phyloP scores from a whole-genome alignment of 2,888 invertebrate genomes.

The Xestia xanthographa region DNA sequence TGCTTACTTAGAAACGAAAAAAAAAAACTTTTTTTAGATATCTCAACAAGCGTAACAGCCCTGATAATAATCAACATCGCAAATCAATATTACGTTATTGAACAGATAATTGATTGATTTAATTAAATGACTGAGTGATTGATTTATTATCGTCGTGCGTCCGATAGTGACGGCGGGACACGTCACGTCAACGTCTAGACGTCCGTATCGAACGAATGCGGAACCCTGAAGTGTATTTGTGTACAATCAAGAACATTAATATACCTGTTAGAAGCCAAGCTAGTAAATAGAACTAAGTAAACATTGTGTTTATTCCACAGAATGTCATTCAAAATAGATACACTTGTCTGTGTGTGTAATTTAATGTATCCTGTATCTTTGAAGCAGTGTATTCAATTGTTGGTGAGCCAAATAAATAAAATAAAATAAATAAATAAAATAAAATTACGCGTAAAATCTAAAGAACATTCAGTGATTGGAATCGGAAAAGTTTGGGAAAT shows the following conservation, averaged over 20 bases:
- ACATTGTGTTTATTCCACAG: not conserved
- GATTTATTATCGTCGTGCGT: conserved; percentile 64
- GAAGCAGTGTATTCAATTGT: too few relatives aligned
- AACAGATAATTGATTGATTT: conserved; percentile 64
- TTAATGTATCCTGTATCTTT: too few relatives aligned
- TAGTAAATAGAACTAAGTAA: not conserved
- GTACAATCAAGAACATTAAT: conserved; percentile 42
- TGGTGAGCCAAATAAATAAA: too few relatives aligned
- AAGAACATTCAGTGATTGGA: not conserved
- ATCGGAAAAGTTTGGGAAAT: not conserved
- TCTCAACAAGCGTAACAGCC: conserved; percentile 29
- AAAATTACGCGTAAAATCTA: not conserved
- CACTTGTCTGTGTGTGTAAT: too few relatives aligned
- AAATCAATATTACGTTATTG: conserved; percentile 62
- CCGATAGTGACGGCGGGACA: conserved; percentile 60
- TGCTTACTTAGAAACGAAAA: not conserved
- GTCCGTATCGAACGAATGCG: conserved; percentile 61
- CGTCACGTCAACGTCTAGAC: conserved; percentile 62
- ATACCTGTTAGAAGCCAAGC: conserved; percentile 38
- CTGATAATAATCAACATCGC: conserved; percentile 53
- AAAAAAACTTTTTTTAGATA: conserved; percentile 6
- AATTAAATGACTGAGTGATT: conserved; percentile 63
- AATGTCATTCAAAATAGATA: not conserved
- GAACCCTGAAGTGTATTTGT: conserved; percentile 58
- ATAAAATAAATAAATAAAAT: too few relatives aligned